Evolutionary conservation across 2,888 invertebrate genomes (phyloP).

Genomic region (Chesias legatella): DNA sequence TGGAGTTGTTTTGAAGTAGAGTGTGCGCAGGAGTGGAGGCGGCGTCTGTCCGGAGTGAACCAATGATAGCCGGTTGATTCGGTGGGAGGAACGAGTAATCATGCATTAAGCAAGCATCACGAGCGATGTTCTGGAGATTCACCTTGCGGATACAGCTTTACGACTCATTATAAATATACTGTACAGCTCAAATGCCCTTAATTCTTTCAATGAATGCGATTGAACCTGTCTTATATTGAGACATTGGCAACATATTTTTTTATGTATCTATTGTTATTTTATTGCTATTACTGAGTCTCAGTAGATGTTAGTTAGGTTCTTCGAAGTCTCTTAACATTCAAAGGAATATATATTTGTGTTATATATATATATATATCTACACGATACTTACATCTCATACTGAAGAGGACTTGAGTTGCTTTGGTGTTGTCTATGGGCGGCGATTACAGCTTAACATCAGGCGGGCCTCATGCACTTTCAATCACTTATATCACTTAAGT

Average conservation of each 20-base stretch:
- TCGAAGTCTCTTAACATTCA: too few species aligned
- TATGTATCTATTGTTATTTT: too few species aligned
- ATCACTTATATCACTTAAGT: too few species aligned
- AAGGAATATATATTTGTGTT: too few species aligned
- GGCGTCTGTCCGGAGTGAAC: constrained; percentile 59
- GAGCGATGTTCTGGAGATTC: constrained; percentile 49
- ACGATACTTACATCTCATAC: too few species aligned
- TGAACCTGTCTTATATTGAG: constrained; percentile 39
- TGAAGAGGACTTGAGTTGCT: too few species aligned
- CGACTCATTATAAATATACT: constrained; percentile 49
- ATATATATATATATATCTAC: too few species aligned
- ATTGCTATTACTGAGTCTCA: too few species aligned
- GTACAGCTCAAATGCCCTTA: constrained; percentile 34
- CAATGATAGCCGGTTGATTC: constrained; percentile 62
- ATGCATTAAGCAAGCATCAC: constrained; percentile 62
- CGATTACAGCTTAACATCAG: too few species aligned
- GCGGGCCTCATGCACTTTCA: too few species aligned
- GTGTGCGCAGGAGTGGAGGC: constrained; percentile 74
- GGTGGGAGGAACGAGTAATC: constrained; percentile 74
- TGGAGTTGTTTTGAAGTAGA: constrained; percentile 75
- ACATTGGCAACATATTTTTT: constrained; percentile 26
- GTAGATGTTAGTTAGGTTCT: too few species aligned
- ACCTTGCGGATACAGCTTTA: constrained; percentile 51
- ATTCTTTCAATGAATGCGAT: constrained; percentile 37
- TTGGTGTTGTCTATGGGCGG: too few species aligned